Evolutionary conservation across 2,113 vertebrate genomes (phyloP).

Genomic region (Hylia prasina): DNA sequence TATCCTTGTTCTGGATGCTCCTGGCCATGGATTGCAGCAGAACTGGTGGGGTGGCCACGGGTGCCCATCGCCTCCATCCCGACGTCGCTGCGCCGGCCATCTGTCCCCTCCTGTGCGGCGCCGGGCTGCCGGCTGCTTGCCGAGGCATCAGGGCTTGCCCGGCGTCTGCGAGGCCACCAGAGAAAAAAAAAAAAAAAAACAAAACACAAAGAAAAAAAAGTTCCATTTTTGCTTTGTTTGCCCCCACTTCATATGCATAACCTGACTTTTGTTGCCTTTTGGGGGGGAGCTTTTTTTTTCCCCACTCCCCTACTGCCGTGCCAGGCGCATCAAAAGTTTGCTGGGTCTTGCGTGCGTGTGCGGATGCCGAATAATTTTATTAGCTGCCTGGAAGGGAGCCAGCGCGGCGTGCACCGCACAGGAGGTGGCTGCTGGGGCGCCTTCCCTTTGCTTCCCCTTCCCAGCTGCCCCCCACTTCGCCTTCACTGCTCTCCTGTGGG

Average conservation of each 20-base stretch:
- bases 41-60: background rate
- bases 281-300: background rate
- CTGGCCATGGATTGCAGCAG: background rate
- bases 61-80: background rate
- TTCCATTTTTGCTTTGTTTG: constrained; percentile 51
- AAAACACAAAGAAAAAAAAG: background rate
- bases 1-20: background rate
- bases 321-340: constrained; percentile 64
- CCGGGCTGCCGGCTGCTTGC: constrained; percentile 66
- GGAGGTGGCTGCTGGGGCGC: constrained; percentile 20
- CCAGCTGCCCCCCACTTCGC: background rate
- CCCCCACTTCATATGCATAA: background rate
- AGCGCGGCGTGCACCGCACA: background rate
- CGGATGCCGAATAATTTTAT: constrained; percentile 30
- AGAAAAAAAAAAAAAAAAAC: background rate
- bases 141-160: constrained; percentile 37
- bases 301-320: background rate
- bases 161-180: background rate
- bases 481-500: background rate
- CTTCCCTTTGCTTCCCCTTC: background rate
- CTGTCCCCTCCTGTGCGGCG: constrained; percentile 66
- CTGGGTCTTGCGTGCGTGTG: constrained; percentile 2
- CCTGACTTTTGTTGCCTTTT: background rate
- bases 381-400: constrained; percentile 39
- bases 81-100: constrained; percentile 38